A percentile compares a stretch with the other conserved stretches of the same genome.
These are phyloP conservation scores for Aphidius gifuensis DNA, from an alignment of 1,140 invertebrate genomes.

Conservation along the genomic window DNA sequence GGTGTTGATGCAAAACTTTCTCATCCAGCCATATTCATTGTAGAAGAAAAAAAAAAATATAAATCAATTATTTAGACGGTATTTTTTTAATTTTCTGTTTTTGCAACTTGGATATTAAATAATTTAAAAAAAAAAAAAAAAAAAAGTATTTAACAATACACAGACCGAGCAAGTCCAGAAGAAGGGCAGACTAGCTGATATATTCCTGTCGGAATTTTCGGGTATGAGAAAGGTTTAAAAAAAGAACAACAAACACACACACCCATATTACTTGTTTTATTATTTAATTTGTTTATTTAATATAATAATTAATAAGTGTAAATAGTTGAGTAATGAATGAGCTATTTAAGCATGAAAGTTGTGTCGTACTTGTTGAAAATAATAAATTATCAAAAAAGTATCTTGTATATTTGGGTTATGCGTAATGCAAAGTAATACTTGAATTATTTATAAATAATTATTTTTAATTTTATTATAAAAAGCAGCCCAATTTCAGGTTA, in stretches of 20 bases:
- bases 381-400: too few species aligned
- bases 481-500: too few species aligned
- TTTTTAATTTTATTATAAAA: too few species aligned
- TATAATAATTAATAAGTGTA: neutral
- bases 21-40: neutral
- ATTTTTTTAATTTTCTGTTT: too few species aligned
- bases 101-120: neutral
- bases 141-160: conserved; percentile 65
- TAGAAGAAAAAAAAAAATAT: too few species aligned
- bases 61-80: too few species aligned
- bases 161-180: conserved; percentile 68
- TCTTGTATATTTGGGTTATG: too few species aligned
- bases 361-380: too few species aligned
- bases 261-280: too few species aligned
- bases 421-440: too few species aligned
- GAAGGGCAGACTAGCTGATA: conserved; percentile 74
- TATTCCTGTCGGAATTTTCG: conserved; percentile 71
- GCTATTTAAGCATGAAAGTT: neutral
- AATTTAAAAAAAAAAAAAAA: conserved; percentile 2
- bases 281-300: too few species aligned
- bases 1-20: conserved; percentile 7
- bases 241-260: conserved; percentile 25
- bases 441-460: too few species aligned
- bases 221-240: conserved; percentile 44
- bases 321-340: neutral